Evolutionary conservation across 2,797 vertebrate genomes (phyloP).

Genomic region (Acanthiza pusilla): DNA sequence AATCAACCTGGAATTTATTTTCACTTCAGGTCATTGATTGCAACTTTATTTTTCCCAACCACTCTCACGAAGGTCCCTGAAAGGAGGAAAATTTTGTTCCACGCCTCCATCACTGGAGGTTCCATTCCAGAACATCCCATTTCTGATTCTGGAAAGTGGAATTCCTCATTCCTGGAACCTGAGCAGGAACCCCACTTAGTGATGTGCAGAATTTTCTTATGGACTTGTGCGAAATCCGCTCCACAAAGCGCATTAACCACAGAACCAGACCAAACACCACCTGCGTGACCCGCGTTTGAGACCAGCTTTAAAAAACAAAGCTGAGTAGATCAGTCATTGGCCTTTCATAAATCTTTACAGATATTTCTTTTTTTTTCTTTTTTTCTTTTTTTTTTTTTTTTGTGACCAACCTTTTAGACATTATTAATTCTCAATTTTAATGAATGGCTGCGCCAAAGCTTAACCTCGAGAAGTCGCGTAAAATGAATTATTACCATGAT

Average conservation of each 20-base stretch:
- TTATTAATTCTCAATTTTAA: slow-evolving; percentile 60
- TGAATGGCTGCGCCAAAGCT: slow-evolving; percentile 28
- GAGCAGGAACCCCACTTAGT: not conserved
- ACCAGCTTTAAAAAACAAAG: slow-evolving; percentile 33
- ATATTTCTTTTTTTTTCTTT: not conserved
- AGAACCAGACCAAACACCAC: not conserved
- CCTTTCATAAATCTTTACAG: slow-evolving; percentile 44
- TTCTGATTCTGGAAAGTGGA: not conserved
- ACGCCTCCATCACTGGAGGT: rapidly evolving
- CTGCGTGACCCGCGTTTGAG: slow-evolving; percentile 6
- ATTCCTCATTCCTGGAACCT: not conserved
- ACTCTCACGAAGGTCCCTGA: rapidly evolving
- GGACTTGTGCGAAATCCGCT: not conserved
- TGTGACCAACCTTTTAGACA: slow-evolving; percentile 21
- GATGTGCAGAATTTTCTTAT: not conserved
- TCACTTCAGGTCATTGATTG: rapidly evolving
- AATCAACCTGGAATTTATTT: not conserved
- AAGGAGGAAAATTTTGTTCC: not conserved
- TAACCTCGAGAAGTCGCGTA: slow-evolving; percentile 4
- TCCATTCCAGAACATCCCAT: not conserved
- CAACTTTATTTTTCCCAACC: not conserved
- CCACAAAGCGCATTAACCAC: not conserved
- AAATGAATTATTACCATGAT: slow-evolving; percentile 55
- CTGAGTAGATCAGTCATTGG: slow-evolving; percentile 6
- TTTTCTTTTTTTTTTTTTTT: not conserved